These are phyloP conservation scores for Pseudomyrmex sp. DNA, from an alignment of 1,140 invertebrate species.

Conservation along the genomic window DNA sequence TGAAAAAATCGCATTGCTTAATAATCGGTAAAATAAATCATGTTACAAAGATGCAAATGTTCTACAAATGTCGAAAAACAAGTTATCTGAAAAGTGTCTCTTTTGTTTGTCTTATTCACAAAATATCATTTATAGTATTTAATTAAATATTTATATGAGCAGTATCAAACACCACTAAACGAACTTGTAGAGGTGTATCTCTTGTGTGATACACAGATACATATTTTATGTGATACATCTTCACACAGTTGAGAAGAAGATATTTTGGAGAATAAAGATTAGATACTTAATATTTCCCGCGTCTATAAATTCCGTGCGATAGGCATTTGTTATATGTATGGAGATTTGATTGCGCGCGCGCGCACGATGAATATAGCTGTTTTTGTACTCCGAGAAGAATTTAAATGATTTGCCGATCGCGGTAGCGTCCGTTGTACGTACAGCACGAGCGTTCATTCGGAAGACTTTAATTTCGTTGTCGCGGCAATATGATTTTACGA, in stretches of 20 bases:
- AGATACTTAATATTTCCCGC: not conserved
- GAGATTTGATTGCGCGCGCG: not conserved
- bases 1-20: no score
- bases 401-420: constrained; percentile 40
- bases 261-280: not conserved
- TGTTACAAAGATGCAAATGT: no score
- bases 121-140: no score
- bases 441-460: constrained; percentile 30
- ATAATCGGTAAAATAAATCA: no score
- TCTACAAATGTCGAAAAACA: no score
- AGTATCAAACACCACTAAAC: no score
- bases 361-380: constrained; percentile 15
- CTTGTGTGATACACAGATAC: no score
- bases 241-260: not conserved
- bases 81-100: no score
- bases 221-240: no score
- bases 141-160: no score
- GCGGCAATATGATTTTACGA: constrained; percentile 53
- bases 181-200: no score
- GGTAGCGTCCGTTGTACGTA: not conserved
- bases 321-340: not conserved
- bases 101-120: no score
- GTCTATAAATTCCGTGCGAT: constrained; percentile 33
- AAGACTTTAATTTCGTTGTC: constrained; percentile 61
- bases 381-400: constrained; percentile 32